A percentile compares a stretch with the other conserved stretches of the same genome.
phyloP scores from a whole-genome alignment of 2,888 invertebrate genomes.

The Ornithoptera priamus region DNA sequence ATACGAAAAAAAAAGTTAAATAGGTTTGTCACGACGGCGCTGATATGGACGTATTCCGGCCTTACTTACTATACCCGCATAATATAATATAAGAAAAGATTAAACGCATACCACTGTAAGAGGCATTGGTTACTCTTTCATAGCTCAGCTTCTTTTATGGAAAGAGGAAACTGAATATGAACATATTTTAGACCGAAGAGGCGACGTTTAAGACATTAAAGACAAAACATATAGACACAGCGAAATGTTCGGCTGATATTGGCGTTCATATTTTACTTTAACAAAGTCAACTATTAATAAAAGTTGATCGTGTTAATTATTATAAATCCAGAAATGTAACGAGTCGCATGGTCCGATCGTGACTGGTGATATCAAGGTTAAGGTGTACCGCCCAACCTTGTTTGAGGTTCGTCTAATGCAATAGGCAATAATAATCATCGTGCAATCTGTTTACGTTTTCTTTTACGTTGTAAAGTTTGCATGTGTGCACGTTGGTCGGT shows the following conservation, averaged over 20 bases:
- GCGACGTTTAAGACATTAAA: too few species aligned
- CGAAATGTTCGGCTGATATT: too few species aligned
- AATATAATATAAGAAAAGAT: too few species aligned
- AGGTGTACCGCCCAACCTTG: constrained; percentile 12
- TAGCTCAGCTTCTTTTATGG: too few species aligned
- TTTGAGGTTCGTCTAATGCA: constrained; percentile 10
- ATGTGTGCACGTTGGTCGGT: not conserved
- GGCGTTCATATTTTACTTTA: not conserved
- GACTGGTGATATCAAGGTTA: constrained; percentile 16
- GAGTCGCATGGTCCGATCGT: not conserved
- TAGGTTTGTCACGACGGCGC: constrained; percentile 10
- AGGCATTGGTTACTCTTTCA: too few species aligned
- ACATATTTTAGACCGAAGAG: too few species aligned
- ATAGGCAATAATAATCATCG: constrained; percentile 11
- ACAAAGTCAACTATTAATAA: not conserved
- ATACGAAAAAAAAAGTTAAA: constrained; percentile 39
- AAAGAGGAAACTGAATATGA: too few species aligned
- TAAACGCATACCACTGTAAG: too few species aligned
- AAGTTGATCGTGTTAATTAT: not conserved
- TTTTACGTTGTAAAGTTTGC: too few species aligned
- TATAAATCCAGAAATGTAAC: constrained; percentile 13
- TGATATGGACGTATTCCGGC: not conserved
- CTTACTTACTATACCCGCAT: not conserved
- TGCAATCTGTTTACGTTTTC: constrained; percentile 4
- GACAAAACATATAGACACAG: too few species aligned